Conservation (phyloP, 1,140 invertebrate species). For the Drosophila tsacasi region DNA sequence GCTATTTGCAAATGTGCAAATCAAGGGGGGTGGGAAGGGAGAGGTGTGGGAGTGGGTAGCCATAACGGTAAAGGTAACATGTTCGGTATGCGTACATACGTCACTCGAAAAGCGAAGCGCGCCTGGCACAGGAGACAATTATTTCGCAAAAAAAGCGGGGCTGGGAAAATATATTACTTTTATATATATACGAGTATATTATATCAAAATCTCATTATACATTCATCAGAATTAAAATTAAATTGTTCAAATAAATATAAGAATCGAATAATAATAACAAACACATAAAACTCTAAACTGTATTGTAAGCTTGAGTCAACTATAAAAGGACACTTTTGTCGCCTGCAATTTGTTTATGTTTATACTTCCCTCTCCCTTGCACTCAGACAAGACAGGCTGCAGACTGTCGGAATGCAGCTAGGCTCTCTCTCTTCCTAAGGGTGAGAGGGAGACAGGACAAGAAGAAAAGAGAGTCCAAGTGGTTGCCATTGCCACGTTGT, state of each 20-base stretch:
- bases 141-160: not conserved
- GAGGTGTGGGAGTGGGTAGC: not conserved
- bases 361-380: constrained; percentile 8
- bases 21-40: not conserved
- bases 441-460: not conserved
- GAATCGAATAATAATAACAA: not conserved
- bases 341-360: constrained; percentile 5
- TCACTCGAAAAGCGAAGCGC: constrained; percentile 19
- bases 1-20: constrained; percentile 60
- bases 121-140: not conserved
- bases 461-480: constrained; percentile 6
- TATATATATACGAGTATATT: no score
- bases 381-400: constrained; percentile 8
- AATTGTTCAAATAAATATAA: not conserved
- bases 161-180: not conserved
- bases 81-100: constrained; percentile 48
- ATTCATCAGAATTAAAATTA: no score
- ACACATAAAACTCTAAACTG: not conserved
- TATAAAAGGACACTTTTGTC: not conserved
- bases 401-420: constrained; percentile 33
- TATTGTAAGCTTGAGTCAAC: not conserved
- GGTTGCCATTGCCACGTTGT: constrained; percentile 65
- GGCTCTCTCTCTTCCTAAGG: not conserved
- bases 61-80: constrained; percentile 29
- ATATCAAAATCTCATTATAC: no score